Evolutionary conservation across 2,888 invertebrate genomes (phyloP), one percentile per base, ranked within the genome.

Genomic region (Morpho achilles): DNA sequence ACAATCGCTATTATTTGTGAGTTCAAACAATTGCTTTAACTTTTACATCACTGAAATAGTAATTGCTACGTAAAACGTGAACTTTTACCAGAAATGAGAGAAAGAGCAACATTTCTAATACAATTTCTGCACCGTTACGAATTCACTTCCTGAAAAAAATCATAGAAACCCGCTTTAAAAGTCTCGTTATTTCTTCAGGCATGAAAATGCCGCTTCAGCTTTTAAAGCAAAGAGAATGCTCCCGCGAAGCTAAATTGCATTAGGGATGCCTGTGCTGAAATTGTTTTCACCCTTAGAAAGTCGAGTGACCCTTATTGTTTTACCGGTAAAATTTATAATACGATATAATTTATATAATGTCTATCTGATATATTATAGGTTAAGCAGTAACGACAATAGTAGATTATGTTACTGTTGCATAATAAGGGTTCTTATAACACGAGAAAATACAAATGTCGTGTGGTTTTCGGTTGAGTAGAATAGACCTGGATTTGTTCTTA

Each of bases 131-230:
- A 54, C 40, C 54, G 48, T 54, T 54, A 42, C 32, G 54, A 49
- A 48, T 48, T 48, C 54, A 32, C 54, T 53, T 53, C 46, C 53
- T 47, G 46, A 16, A 47, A 54, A 46, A 49, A 54, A 48, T 48
- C 54, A 48, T 42, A 47, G 43, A 32, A 49, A 42, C 54, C 4
- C 42, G 46, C 40, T 32, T 48, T 54, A 54, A 54, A 54, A 43
- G 54, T 49, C 54, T 32, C 48, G 47, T 43, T 54, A 54, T 54
- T 54, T 48, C 54, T 54, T 54, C 54, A 54, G 48, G 42, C 54
- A 48, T 54, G 43, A 54, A 58, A 48, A 52, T 39, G 53, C 49
- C 53, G 53, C 49, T 53, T 58, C 58, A 42, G 58, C 58, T 53
- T 58, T 52, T 52, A 57, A 57, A 53, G 53, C 53, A 49, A 58